A percentile compares a stretch with the other conserved stretches of the same genome.
Evolutionary conservation across 2,113 vertebrate genomes (phyloP).

Genomic region (Microcebus lehilahytsara): DNA sequence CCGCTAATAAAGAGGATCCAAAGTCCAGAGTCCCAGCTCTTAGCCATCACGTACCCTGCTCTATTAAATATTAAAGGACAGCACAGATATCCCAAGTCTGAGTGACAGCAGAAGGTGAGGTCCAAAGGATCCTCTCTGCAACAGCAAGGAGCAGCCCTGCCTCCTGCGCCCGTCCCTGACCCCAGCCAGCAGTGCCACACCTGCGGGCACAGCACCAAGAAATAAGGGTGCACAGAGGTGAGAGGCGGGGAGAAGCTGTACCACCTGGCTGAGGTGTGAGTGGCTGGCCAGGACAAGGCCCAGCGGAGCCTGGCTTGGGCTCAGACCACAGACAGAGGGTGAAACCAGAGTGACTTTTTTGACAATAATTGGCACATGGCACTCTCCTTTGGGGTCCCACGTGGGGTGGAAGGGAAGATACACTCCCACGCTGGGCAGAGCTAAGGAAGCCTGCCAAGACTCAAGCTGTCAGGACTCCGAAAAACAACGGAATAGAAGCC

Average conservation of each 20-base stretch:
- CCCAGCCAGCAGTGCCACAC: not conserved
- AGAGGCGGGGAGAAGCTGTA: not conserved
- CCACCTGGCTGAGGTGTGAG: not conserved
- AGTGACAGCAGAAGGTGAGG: not conserved
- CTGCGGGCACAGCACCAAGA: slow-evolving; percentile 10
- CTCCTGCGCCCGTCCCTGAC: not conserved
- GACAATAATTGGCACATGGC: not conserved
- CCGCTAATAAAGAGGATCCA: not conserved
- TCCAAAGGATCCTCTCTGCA: not conserved
- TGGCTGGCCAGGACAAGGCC: not conserved
- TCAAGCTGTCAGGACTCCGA: slow-evolving; percentile 6
- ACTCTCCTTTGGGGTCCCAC: slow-evolving; percentile 12
- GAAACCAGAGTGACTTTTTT: not conserved
- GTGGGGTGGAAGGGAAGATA: not conserved
- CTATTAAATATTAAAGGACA: not conserved
- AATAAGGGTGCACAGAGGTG: not conserved
- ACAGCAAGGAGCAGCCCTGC: not conserved
- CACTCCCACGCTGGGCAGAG: not conserved
- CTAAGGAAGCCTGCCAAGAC: not conserved
- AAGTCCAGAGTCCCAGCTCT: not conserved
- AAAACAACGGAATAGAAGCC: slow-evolving; percentile 8
- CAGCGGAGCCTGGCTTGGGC: not conserved
- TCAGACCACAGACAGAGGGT: not conserved
- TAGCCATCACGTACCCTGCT: not conserved
- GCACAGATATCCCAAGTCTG: not conserved